Base-by-base conservation (phyloP, 1,140 invertebrate species). In the Pissodes strobi region DNA sequence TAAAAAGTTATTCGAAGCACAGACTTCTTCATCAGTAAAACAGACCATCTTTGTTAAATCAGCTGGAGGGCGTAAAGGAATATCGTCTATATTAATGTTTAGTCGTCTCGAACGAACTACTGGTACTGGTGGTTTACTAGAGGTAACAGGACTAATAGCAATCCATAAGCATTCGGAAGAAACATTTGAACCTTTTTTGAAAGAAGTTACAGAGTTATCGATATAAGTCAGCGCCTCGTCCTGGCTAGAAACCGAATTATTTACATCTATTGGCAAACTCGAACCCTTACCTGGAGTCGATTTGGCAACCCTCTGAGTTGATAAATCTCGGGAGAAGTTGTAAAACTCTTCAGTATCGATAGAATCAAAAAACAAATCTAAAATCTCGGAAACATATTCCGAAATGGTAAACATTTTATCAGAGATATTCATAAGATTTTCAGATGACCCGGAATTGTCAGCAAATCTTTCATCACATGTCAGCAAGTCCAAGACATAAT, bases 131-230 rank as follows among this genome's bases (percentile, higher is more conserved):
- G n/a, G n/a, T n/a, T n/a, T n/a, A n/a, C 21, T 59, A 9, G 21
- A 17, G n/a, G 57, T 41, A 23, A 62, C 59, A 27, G 67, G 67
- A 19, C 59, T 61, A 19, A 72, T 68, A 15, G 72, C 23, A 46
- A 77, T 67, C 76, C 76, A 78, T 56, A 70, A 76, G 9, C 63
- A 66, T 64, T 76, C 76, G 10, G 68, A 69, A 0, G 68, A 53
- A 13, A 58, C 53, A 22, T 69, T 72, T 30, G 56, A 37, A 13
- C 57, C 56, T 51, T 69, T 66, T 41, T 75, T 69, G 59, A 76
- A 76, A 30, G 66, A 22, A 4, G 70, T 74, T n/a, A 76, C 62
- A 34, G 64, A 52, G n/a, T 9, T 4, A 10, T 63, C 37, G 8
- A 18, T 18, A 13, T 60, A 15, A n/a, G 22, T 53, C 15, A 30